phyloP scores from a whole-genome alignment of 2,888 invertebrate species.

The Allolobophora icterica region DNA sequence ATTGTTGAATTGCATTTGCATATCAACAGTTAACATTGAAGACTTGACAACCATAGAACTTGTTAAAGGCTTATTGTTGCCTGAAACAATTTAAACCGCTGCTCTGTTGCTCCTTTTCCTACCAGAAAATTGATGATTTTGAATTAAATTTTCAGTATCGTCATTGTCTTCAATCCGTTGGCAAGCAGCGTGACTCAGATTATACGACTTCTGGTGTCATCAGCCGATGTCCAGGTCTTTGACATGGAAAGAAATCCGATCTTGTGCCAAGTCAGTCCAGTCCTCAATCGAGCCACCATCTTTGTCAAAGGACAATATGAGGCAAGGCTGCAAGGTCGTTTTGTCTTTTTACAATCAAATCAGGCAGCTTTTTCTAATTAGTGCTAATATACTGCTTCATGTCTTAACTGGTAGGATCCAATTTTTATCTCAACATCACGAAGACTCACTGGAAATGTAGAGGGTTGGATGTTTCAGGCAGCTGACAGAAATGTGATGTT shows the following conservation, averaged over 20 bases:
- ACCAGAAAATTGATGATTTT: too few relatives aligned
- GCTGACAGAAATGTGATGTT: background rate
- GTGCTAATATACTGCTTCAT: background rate
- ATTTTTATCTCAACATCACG: background rate
- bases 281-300: conserved; percentile 28
- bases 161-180: conserved; percentile 43
- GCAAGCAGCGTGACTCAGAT: conserved; percentile 31
- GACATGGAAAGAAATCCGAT: conserved; percentile 28
- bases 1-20: too few relatives aligned
- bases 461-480: background rate
- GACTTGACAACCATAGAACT: too few relatives aligned
- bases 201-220: conserved; percentile 31
- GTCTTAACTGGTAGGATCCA: background rate
- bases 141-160: conserved; percentile 27
- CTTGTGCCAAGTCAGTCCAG: conserved; percentile 41
- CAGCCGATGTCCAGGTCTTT: conserved; percentile 30
- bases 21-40: too few relatives aligned
- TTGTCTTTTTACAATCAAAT: background rate
- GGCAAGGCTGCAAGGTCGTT: background rate
- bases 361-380: background rate
- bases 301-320: conserved; percentile 20
- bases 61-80: too few relatives aligned
- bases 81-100: background rate
- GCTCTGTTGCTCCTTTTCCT: background rate
- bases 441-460: background rate